Conservation (phyloP, 2,797 vertebrate species). For the Chloroceryle amazona region DNA sequence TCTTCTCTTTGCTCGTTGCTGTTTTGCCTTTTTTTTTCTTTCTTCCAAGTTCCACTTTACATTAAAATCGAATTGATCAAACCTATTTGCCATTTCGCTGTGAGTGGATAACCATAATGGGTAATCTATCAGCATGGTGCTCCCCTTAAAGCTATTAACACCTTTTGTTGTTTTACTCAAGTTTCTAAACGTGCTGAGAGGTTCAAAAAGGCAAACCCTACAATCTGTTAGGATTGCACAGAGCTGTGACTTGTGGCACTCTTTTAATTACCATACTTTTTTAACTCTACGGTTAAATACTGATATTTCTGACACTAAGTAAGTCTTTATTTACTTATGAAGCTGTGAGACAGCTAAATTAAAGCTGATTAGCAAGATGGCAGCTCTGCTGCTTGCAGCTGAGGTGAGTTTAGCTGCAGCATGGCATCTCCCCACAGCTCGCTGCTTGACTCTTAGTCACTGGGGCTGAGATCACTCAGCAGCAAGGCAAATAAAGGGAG, state of each 20-base stretch:
- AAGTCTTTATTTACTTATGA: constrained; percentile 84
- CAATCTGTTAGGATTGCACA: constrained; percentile 86
- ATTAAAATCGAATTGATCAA: constrained; percentile 93
- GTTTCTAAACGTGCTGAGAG: constrained; percentile 89
- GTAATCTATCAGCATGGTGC: constrained; percentile 93
- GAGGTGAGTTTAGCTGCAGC: constrained; percentile 62
- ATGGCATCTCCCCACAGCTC: constrained; percentile 31
- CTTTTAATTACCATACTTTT: constrained; percentile 78
- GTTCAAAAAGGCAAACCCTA: constrained; percentile 90
- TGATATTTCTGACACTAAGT: constrained; percentile 75
- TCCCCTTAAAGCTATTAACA: constrained; percentile 96
- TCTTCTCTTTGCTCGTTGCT: constrained; percentile 77
- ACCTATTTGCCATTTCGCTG: constrained; percentile 90
- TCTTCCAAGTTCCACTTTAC: constrained; percentile 82
- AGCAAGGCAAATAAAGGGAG: constrained; percentile 68
- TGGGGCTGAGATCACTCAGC: constrained; percentile 61
- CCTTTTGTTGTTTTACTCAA: constrained; percentile 93
- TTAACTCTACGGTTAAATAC: constrained; percentile 44
- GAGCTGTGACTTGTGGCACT: constrained; percentile 80
- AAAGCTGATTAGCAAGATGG: constrained; percentile 83
- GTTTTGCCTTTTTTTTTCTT: neutral
- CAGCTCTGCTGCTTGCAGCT: constrained; percentile 63
- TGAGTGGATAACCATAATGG: constrained; percentile 93
- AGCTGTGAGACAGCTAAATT: constrained; percentile 83
- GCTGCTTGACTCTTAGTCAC: constrained; percentile 59